Percentiles rank a stretch among this genome's conserved stretches.
These are phyloP conservation scores for Tylochromis polylepis DNA, from an alignment of 2,113 vertebrate species.

Conservation along the genomic window DNA sequence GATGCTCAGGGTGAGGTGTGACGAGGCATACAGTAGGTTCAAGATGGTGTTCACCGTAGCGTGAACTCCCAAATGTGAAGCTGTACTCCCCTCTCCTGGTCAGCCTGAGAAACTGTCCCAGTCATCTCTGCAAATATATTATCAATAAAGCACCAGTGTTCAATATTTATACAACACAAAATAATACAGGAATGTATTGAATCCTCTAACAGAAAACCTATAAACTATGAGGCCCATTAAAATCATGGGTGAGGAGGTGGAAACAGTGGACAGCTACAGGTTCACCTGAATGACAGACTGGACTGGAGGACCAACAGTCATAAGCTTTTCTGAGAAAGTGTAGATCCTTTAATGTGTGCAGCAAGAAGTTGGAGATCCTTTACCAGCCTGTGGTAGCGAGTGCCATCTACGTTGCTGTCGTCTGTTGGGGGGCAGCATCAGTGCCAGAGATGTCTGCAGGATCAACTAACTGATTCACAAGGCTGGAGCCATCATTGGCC, in stretches of 20 bases:
- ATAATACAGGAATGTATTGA: not conserved
- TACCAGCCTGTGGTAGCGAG: not conserved
- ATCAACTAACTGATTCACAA: not conserved
- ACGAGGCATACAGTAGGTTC: not conserved
- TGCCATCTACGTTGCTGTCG: not conserved
- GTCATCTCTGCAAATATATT: not conserved
- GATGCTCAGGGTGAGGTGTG: not conserved
- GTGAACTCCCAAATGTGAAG: not conserved
- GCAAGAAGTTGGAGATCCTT: not conserved
- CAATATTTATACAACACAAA: not conserved
- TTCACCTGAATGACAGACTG: not conserved
- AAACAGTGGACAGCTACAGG: not conserved
- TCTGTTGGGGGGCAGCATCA: not conserved
- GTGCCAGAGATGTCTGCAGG: not conserved
- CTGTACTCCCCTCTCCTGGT: constrained; percentile 9
- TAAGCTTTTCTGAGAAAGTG: not conserved
- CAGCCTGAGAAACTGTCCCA: not conserved
- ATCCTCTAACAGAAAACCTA: not conserved
- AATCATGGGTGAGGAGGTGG: not conserved
- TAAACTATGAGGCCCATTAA: not conserved
- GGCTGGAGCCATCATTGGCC: not conserved
- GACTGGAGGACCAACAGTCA: not conserved
- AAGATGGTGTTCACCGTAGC: not conserved
- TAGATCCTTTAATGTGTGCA: not conserved
- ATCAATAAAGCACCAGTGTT: not conserved